Conservation (phyloP, 2,797 vertebrate species). For the Spinibarbus caldwelli region DNA sequence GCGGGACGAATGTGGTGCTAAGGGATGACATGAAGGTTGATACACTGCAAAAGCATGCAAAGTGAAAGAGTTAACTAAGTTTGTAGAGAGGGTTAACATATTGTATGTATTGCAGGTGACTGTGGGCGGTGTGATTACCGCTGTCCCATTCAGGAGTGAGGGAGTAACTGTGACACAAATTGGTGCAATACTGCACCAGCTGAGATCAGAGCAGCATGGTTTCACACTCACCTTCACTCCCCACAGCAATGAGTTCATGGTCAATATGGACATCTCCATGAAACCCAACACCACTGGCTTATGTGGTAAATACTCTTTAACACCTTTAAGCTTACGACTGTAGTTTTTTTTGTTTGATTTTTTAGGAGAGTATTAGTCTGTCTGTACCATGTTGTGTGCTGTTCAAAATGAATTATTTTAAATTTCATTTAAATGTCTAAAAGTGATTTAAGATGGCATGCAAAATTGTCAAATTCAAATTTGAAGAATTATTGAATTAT, state of each 20-base stretch:
- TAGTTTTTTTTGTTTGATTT: no score
- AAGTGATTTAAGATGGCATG: no score
- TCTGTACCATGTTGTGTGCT: neutral
- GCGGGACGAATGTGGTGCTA: slow-evolving; percentile 75
- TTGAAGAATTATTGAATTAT: neutral
- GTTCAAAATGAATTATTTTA: neutral
- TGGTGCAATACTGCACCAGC: slow-evolving; percentile 87
- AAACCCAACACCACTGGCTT: slow-evolving; percentile 81
- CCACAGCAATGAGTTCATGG: slow-evolving; percentile 92
- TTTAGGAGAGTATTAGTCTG: no score
- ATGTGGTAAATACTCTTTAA: slow-evolving; percentile 83
- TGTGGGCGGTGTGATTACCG: slow-evolving; percentile 76
- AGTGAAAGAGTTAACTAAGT: neutral
- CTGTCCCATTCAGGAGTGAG: slow-evolving; percentile 77
- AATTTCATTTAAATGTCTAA: neutral
- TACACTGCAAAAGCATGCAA: neutral
- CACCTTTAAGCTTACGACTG: neutral
- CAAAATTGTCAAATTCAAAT: neutral
- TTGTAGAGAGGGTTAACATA: neutral
- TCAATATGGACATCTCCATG: slow-evolving; percentile 81
- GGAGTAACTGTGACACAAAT: slow-evolving; percentile 83
- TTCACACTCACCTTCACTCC: slow-evolving; percentile 90
- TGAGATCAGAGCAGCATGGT: slow-evolving; percentile 81
- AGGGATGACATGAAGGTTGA: slow-evolving; percentile 88
- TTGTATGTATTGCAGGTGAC: slow-evolving; percentile 75